Evolutionary conservation across 2,888 invertebrate genomes (phyloP).

Genomic region (Rhyacophila evoluta): DNA sequence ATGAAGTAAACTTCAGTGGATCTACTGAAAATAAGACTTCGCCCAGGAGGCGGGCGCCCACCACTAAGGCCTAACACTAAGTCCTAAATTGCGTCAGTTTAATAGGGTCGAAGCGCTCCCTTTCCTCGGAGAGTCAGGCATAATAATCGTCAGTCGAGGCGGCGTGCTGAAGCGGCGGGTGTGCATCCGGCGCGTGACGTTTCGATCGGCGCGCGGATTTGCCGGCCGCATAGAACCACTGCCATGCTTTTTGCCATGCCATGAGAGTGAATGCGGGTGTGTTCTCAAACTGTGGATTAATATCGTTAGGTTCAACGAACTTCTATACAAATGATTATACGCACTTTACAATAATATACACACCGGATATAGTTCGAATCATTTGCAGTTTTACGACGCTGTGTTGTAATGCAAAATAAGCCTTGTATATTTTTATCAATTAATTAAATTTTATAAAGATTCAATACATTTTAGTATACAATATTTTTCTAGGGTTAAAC

Average conservation of each 20-base stretch:
- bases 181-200: slow-evolving; percentile 17
- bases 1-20: not conserved
- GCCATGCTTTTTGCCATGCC: slow-evolving; percentile 9
- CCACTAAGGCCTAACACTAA: not conserved
- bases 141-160: not conserved
- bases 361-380: no score
- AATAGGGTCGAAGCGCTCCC: slow-evolving; percentile 18
- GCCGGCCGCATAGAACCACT: slow-evolving; percentile 18
- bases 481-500: no score
- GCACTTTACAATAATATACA: no score
- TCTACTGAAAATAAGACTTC: slow-evolving; percentile 3
- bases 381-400: no score
- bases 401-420: no score
- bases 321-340: no score
- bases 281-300: not conserved
- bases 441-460: no score
- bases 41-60: not conserved
- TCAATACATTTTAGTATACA: no score
- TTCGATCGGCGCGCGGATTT: slow-evolving; percentile 21
- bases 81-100: slow-evolving; percentile 15
- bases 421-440: no score
- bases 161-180: not conserved
- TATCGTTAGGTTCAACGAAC: no score
- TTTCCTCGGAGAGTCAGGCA: slow-evolving; percentile 14
- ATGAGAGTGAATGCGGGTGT: not conserved